These are phyloP conservation scores for Variabilichromis moorii DNA, from an alignment of 2,113 vertebrate species.

Conservation along the genomic window DNA sequence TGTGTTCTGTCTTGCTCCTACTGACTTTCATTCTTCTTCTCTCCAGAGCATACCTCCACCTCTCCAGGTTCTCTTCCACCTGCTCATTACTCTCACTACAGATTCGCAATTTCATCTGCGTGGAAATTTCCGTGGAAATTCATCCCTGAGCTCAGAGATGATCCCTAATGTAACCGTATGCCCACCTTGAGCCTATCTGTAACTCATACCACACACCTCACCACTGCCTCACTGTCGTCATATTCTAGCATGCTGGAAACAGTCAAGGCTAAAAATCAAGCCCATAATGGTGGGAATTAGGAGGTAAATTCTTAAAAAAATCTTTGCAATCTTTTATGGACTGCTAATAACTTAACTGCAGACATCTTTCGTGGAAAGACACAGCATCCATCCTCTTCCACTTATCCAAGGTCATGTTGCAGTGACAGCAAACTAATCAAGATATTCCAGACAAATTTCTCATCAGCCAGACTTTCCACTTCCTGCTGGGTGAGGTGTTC, in stretches of 20 bases:
- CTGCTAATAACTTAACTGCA: not conserved
- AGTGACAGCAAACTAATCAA: not conserved
- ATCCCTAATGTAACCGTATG: not conserved
- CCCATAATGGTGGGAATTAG: not conserved
- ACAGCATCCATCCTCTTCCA: not conserved
- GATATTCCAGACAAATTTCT: not conserved
- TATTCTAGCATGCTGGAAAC: not conserved
- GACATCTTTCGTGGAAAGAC: not conserved
- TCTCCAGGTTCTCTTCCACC: not conserved
- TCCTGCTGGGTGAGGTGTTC: not conserved
- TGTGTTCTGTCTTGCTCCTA: not conserved
- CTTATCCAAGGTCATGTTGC: not conserved
- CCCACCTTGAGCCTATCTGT: not conserved
- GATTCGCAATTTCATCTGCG: no score
- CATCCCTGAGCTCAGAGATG: not conserved
- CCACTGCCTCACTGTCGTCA: not conserved
- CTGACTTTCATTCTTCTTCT: not conserved
- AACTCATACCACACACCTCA: not conserved
- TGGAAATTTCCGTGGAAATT: not conserved
- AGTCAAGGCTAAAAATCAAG: not conserved
- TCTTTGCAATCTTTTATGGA: not conserved
- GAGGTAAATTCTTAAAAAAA: not conserved
- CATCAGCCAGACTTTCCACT: not conserved
- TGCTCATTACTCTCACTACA: not conserved
- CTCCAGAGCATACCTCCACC: not conserved